A percentile compares a stretch with the other conserved stretches of the same genome.
Evolutionary conservation across 2,113 vertebrate species (phyloP).

Genomic region (Crotalus tigris): DNA sequence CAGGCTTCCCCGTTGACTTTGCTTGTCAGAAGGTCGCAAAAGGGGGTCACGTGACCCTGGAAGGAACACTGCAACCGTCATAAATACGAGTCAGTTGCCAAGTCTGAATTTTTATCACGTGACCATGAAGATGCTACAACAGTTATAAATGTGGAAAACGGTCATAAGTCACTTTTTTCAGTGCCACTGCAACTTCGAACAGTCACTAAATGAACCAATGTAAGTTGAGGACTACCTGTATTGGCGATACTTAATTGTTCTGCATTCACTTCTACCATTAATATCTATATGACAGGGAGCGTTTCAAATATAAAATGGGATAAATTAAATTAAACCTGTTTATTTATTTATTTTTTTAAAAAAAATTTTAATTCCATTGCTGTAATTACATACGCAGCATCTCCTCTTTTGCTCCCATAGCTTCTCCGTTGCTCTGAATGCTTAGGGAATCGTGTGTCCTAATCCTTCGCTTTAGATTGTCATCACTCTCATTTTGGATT

Average conservation of each 20-base stretch:
- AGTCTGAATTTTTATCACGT: too few species aligned
- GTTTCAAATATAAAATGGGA: neutral
- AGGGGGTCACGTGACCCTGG: too few species aligned
- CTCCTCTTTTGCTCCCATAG: neutral
- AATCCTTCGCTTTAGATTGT: slow-evolving; percentile 13
- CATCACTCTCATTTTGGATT: slow-evolving; percentile 14
- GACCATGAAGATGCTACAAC: too few species aligned
- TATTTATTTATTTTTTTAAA: neutral
- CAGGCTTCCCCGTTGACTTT: too few species aligned
- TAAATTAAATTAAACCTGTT: neutral
- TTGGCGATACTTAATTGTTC: neutral
- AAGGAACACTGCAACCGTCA: too few species aligned
- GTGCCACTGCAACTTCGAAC: too few species aligned
- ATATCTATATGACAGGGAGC: neutral
- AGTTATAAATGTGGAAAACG: too few species aligned
- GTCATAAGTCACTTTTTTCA: too few species aligned
- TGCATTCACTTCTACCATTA: neutral
- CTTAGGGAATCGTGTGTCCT: neutral
- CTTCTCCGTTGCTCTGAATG: neutral
- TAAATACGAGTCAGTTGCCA: too few species aligned
- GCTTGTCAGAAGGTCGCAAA: too few species aligned
- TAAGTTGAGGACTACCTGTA: too few species aligned
- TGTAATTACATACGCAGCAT: neutral
- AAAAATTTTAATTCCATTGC: neutral
- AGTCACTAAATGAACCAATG: too few species aligned